These are phyloP conservation scores for Drosophila elegans DNA, from an alignment of 1,140 invertebrate species.

Conservation along the genomic window DNA sequence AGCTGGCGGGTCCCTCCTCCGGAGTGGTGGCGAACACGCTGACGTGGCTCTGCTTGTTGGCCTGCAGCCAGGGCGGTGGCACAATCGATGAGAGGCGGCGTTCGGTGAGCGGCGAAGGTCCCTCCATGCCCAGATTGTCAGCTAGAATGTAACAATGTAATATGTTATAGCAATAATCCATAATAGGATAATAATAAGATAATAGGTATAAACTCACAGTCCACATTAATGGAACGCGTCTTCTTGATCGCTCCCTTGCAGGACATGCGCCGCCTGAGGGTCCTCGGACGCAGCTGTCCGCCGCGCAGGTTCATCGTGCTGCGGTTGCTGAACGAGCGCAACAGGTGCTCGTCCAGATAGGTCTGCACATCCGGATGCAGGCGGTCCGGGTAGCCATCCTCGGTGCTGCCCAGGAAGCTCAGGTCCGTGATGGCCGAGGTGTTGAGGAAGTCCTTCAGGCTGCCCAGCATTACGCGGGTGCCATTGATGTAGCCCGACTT, in stretches of 20 bases:
- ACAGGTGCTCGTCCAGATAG: slow-evolving; percentile 94
- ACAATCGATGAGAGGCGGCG: slow-evolving; percentile 87
- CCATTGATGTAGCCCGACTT: slow-evolving; percentile 99
- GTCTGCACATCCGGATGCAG: slow-evolving; percentile 93
- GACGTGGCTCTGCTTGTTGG: slow-evolving; percentile 84
- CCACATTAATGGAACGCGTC: slow-evolving; percentile 93
- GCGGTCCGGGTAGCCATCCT: slow-evolving; percentile 95
- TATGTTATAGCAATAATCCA: not conserved
- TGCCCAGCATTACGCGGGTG: slow-evolving; percentile 96
- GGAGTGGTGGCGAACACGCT: slow-evolving; percentile 79
- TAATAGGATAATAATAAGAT: not conserved
- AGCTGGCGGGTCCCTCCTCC: slow-evolving; percentile 65
- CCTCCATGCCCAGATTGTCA: slow-evolving; percentile 91
- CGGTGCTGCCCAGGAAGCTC: slow-evolving; percentile 96
- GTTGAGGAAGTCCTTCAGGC: slow-evolving; percentile 95
- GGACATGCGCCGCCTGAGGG: slow-evolving; percentile 90
- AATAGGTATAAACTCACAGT: slow-evolving; percentile 87
- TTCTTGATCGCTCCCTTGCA: slow-evolving; percentile 94
- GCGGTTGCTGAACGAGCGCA: slow-evolving; percentile 91
- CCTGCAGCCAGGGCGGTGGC: slow-evolving; percentile 86
- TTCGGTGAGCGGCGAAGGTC: slow-evolving; percentile 86
- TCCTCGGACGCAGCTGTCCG: slow-evolving; percentile 85
- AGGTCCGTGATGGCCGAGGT: slow-evolving; percentile 98
- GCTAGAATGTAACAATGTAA: slow-evolving; percentile 85
- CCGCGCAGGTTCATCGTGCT: slow-evolving; percentile 88